Conservation (phyloP, 2,113 vertebrate species). For the Lepus timidus region DNA sequence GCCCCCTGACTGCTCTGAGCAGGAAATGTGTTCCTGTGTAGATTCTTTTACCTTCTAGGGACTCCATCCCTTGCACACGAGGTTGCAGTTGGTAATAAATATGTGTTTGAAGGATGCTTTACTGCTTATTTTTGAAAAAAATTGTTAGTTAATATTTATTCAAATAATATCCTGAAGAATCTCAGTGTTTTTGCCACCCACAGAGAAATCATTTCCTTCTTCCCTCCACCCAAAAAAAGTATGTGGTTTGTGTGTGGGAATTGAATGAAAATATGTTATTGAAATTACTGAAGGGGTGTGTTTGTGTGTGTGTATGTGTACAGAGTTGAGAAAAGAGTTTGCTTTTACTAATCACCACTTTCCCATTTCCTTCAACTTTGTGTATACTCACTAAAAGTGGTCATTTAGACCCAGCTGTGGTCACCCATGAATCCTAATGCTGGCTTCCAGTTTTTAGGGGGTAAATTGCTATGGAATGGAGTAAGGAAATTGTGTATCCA, state of each 20-base stretch:
- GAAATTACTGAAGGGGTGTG: not conserved
- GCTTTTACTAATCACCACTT: not conserved
- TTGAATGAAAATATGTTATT: not conserved
- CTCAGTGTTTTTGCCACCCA: constrained; percentile 38
- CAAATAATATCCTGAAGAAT: constrained; percentile 52
- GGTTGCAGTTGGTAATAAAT: not conserved
- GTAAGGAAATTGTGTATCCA: not conserved
- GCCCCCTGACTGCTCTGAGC: not conserved
- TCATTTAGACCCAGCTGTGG: not conserved
- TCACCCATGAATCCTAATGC: not conserved
- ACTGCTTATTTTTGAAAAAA: constrained; percentile 38
- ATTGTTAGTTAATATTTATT: constrained; percentile 59
- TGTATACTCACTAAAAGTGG: not conserved
- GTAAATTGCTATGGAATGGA: not conserved
- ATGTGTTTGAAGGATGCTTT: constrained; percentile 40
- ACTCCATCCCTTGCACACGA: not conserved
- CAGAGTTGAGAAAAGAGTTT: not conserved
- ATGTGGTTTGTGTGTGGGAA: not conserved
- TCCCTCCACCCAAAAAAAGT: not conserved
- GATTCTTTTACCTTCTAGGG: not conserved
- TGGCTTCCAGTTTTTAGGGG: not conserved
- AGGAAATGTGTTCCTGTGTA: not conserved
- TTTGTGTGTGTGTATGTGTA: not conserved
- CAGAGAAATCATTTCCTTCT: constrained; percentile 61
- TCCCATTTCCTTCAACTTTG: not conserved